Percentiles rank a stretch among this genome's conserved stretches.
Conservation (phyloP, 2,888 invertebrate species). For the Chalcosyrphus nemorum region DNA sequence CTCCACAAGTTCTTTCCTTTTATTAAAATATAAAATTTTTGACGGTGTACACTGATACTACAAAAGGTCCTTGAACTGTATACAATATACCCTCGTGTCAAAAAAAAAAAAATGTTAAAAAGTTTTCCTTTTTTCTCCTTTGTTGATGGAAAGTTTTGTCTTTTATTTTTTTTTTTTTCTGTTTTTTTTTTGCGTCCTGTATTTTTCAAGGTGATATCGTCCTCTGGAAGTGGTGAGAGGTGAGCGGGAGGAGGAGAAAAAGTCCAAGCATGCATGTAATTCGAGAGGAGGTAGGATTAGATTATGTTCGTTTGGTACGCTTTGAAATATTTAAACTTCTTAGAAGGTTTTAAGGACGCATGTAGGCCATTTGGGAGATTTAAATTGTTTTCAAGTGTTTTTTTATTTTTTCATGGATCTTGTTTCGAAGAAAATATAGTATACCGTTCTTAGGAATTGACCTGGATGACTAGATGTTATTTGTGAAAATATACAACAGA, state of each 20-base stretch:
- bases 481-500: not conserved
- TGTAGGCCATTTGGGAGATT: not conserved
- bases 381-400: not conserved
- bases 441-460: not conserved
- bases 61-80: slow-evolving; percentile 24
- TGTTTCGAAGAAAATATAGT: not conserved
- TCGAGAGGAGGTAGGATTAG: not conserved
- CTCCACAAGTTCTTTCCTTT: too few species aligned
- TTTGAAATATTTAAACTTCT: slow-evolving; percentile 19
- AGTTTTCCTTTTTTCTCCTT: not conserved
- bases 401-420: not conserved
- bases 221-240: too few species aligned
- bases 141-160: not conserved
- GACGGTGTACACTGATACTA: not conserved
- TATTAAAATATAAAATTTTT: not conserved
- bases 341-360: not conserved
- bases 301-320: not conserved
- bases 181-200: not conserved
- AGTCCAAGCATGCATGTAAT: slow-evolving; percentile 3
- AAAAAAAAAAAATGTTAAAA: not conserved
- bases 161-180: too few species aligned
- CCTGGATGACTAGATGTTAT: not conserved
- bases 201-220: not conserved
- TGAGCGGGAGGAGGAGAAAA: not conserved
- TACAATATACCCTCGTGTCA: not conserved